These are phyloP conservation scores for Monopis laevigella DNA, from an alignment of 2,888 invertebrate species.

Conservation along the genomic window DNA sequence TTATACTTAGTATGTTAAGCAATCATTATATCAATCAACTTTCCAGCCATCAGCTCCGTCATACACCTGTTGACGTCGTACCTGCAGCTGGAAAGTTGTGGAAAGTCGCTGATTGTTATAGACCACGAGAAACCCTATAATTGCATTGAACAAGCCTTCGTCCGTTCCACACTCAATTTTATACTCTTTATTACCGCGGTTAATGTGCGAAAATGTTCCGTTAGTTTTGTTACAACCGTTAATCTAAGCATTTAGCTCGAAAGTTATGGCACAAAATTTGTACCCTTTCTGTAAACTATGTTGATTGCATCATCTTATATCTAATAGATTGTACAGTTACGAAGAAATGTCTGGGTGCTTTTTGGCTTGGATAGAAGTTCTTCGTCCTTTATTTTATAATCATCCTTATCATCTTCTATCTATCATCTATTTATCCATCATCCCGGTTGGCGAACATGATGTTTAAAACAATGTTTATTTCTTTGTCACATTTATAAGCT, in stretches of 20 bases:
- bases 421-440: too few relatives aligned
- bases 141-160: constrained; percentile 20
- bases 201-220: background rate
- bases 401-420: too few relatives aligned
- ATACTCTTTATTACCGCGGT: background rate
- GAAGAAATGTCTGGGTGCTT: too few relatives aligned
- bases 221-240: background rate
- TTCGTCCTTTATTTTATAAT: too few relatives aligned
- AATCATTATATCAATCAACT: constrained; percentile 6
- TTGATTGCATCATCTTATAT: background rate
- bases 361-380: too few relatives aligned
- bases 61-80: background rate
- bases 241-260: background rate
- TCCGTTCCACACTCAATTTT: background rate
- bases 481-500: too few relatives aligned
- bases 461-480: too few relatives aligned
- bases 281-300: background rate
- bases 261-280: background rate
- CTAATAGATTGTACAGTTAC: too few relatives aligned
- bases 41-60: background rate
- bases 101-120: constrained; percentile 35
- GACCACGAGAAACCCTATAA: constrained; percentile 27
- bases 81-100: constrained; percentile 23
- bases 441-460: too few relatives aligned
- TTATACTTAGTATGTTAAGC: too few relatives aligned